Base-by-base conservation (phyloP, 2,113 vertebrate genomes). In the Micromys minutus region DNA sequence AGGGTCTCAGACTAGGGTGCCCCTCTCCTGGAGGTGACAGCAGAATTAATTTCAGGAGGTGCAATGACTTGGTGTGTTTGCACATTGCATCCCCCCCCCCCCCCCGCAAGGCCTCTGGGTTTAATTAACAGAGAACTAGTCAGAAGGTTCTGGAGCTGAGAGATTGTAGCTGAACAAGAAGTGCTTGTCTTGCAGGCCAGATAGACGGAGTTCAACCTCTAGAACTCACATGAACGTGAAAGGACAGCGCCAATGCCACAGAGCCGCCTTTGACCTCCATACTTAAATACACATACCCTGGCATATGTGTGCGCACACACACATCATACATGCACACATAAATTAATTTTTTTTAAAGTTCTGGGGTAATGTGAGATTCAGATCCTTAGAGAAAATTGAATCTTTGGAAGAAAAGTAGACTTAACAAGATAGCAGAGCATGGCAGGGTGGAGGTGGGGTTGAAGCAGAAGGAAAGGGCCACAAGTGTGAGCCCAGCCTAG, bases 301-400 rank as follows among this genome's bases (percentile, higher is more conserved):
- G 26, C 59, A 21, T 21, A 21, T 45, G 29, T 85, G 29, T 65
- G 16, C 59, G 4, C 57, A 57, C 36, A 81, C 34, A 80, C 16
- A 45, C 59, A 45, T 42, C 59, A 45, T 9, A 84, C 57, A 61
- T 19, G 26, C 55, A 42, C 57, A 84, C 57, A 63, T n/a, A 61
- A 8, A 29, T 39, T 0, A 26, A 57, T n/a, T 59, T 39, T n/a
- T 71, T 7, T 71, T 72, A 24, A 65, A 22, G 8, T n/a, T 67
- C 39, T 61, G 69, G 69, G 39, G 45, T 39, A 31, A 90, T 71
- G 69, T 72, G 45, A 45, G 26, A 45, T 45, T 95, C 31, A 42
- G 91, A 81, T 93, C 52, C n/a, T n/a, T 69, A 34, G 50, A 95
- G 92, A 93, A 50, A 88, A 50, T 36, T 47, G 47, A 61, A 93